Evolutionary conservation across 2,797 vertebrate genomes (phyloP).

Genomic region (Arnoldichthys spilopterus): DNA sequence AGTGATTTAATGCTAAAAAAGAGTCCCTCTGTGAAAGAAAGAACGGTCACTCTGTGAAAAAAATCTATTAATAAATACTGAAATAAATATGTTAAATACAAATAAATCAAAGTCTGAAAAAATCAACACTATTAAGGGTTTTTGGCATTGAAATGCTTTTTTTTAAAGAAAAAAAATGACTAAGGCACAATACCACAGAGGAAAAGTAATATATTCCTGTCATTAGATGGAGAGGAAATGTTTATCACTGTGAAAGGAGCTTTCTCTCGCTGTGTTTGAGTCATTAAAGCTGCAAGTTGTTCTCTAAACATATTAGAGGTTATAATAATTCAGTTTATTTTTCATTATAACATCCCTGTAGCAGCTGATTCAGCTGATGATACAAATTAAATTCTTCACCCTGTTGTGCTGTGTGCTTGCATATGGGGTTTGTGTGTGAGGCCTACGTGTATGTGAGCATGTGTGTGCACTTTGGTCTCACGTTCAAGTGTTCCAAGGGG

Average conservation of each 20-base stretch:
- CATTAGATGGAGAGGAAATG: background rate
- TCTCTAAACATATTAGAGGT: background rate
- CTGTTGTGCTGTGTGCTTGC: background rate
- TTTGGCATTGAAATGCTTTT: no score
- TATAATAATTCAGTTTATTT: constrained; percentile 7
- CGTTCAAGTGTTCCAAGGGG: constrained; percentile 19
- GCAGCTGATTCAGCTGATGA: background rate
- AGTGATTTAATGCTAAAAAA: no score
- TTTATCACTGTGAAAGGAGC: background rate
- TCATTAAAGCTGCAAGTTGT: constrained; percentile 1
- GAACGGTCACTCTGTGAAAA: no score
- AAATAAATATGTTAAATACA: no score
- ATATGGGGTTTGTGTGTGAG: background rate
- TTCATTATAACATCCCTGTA: background rate
- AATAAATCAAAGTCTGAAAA: no score
- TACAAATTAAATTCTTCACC: background rate
- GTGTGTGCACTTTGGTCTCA: constrained; percentile 38
- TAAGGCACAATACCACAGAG: background rate
- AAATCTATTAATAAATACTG: no score
- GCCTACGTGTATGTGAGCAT: background rate
- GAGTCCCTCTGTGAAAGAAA: no score
- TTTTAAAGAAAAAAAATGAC: no score
- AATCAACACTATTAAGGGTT: no score
- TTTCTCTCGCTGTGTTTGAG: background rate
- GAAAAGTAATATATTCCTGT: background rate